Conservation (phyloP, 1,140 invertebrate species). For the Drosophila subobscura region DNA sequence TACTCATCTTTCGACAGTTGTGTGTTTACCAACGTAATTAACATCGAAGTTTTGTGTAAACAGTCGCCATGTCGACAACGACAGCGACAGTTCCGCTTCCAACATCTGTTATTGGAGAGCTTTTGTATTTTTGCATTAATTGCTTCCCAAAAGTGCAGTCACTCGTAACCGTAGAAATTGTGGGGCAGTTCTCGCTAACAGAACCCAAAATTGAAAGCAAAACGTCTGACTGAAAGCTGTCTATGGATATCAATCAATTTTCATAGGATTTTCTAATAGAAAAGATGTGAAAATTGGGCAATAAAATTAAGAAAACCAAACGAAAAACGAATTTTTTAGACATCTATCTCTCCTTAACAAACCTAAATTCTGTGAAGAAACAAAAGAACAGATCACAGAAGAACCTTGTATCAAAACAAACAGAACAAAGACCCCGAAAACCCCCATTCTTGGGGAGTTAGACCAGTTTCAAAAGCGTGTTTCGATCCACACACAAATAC, state of each 20-base stretch:
- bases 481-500: no score
- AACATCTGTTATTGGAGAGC: slow-evolving; percentile 34
- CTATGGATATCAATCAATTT: no score
- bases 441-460: slow-evolving; percentile 13
- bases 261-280: no score
- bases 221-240: not conserved
- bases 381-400: slow-evolving; percentile 18
- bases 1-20: slow-evolving; percentile 51
- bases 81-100: slow-evolving; percentile 39
- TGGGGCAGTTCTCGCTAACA: slow-evolving; percentile 15
- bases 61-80: slow-evolving; percentile 22
- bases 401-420: slow-evolving; percentile 53
- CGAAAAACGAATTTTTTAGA: no score
- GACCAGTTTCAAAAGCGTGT: slow-evolving; percentile 53
- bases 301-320: no score
- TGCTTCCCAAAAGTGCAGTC: slow-evolving; percentile 65
- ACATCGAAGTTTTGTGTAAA: slow-evolving; percentile 36
- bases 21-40: slow-evolving; percentile 66
- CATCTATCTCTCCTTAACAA: not conserved
- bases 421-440: slow-evolving; percentile 40
- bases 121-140: slow-evolving; percentile 56
- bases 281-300: no score
- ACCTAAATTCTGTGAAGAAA: slow-evolving; percentile 40
- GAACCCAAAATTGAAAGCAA: no score
- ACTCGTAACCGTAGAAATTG: slow-evolving; percentile 50